phyloP scores from a whole-genome alignment of 2,113 vertebrate genomes.

The Paratilapia polleni region DNA sequence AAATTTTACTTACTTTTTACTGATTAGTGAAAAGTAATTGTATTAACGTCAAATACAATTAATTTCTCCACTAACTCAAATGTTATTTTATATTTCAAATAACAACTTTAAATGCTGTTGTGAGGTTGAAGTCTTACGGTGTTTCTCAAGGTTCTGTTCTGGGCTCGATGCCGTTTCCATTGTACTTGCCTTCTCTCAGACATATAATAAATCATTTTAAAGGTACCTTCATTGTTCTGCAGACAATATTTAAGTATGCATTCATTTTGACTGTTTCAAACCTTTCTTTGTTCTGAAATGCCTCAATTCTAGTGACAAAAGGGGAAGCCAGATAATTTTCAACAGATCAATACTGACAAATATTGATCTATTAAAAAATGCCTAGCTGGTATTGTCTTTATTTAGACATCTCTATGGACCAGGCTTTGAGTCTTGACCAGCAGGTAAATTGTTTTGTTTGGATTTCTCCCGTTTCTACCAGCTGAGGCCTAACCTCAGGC shows the following conservation, averaged over 20 bases:
- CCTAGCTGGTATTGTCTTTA: not conserved
- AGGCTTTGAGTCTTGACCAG: not conserved
- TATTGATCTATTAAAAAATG: too few species aligned
- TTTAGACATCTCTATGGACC: not conserved
- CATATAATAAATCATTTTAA: not conserved
- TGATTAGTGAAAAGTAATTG: fast-evolving
- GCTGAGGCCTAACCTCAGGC: not conserved
- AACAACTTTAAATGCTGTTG: fast-evolving
- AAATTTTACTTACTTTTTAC: too few species aligned
- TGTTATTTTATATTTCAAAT: not conserved
- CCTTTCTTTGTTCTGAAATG: not conserved
- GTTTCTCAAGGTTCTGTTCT: not conserved
- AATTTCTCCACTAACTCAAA: not conserved
- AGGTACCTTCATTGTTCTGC: not conserved
- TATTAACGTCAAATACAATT: not conserved
- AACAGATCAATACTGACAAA: too few species aligned
- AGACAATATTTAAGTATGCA: not conserved
- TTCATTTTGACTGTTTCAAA: not conserved
- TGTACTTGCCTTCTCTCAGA: not conserved
- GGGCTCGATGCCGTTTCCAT: not conserved
- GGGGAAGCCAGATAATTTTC: too few species aligned
- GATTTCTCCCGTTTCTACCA: too few species aligned
- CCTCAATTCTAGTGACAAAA: too few species aligned
- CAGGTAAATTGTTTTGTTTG: not conserved
- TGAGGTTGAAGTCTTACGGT: not conserved